Conservation (phyloP, 2,113 vertebrate species). For the Indicator maculatus region DNA sequence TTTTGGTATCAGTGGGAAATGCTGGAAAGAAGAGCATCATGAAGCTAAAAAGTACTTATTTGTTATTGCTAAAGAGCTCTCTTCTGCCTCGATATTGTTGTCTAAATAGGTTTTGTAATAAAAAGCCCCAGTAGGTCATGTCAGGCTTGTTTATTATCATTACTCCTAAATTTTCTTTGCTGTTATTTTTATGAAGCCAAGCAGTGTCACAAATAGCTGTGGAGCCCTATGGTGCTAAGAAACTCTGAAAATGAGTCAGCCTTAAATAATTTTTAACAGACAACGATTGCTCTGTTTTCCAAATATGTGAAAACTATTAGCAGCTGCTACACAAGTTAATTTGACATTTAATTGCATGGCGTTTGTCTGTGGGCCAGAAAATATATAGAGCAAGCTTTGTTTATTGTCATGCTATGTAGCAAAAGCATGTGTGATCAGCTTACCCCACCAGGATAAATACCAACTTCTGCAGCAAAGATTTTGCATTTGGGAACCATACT, state of each 20-base stretch:
- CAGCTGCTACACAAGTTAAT: constrained; percentile 30
- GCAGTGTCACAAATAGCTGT: neutral
- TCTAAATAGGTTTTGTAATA: neutral
- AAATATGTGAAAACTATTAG: constrained; percentile 43
- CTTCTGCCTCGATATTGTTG: neutral
- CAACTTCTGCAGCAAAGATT: neutral
- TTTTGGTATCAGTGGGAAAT: neutral
- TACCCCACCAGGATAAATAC: neutral
- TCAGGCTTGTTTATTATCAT: constrained; percentile 32
- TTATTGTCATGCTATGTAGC: neutral
- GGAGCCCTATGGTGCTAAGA: neutral
- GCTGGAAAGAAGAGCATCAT: neutral
- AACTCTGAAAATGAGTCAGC: constrained; percentile 36
- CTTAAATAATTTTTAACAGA: constrained; percentile 25
- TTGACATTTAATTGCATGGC: neutral
- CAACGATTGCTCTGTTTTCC: constrained; percentile 1
- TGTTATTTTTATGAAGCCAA: neutral
- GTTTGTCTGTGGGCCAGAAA: constrained; percentile 12
- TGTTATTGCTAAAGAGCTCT: neutral
- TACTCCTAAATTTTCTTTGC: neutral
- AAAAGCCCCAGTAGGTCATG: neutral
- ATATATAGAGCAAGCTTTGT: neutral
- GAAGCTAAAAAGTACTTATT: neutral
- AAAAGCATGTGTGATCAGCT: neutral
- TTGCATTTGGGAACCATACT: neutral